Evolutionary conservation across 2,113 vertebrate genomes (phyloP), one percentile per base, ranked within the genome.

Genomic region (Rissa tridactyla): DNA sequence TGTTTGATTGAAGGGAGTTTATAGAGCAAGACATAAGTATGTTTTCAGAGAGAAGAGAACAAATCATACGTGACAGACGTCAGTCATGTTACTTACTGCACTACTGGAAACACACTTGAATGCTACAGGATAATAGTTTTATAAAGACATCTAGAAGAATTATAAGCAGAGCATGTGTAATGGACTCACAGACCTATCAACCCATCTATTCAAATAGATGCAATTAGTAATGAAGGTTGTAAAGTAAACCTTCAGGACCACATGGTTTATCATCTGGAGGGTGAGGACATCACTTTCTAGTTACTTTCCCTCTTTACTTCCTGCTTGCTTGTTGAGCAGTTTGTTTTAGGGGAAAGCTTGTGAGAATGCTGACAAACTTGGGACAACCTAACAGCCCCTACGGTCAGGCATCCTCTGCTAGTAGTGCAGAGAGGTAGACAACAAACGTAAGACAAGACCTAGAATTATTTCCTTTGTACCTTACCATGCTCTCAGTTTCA

Each of bases 1-100:
- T 75, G 47, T 85, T 75, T 96, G 92, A 96, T 90, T 90, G 82
- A 93, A 94, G 52, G 84, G 47, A 91, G 57, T 92, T 96, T 92
- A 72, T 44, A 82, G 65, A 94, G 69, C 55, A 78, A 89, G 93
- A 47, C 77, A 88, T 6, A 71, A 30, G 86, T 75, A 71, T 61
- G 77, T 84, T 93, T 94, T 90, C 88, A 86, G 65, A 96, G 65
- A 86, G 76, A 66, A 88, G 76, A 84, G 90, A 95, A 96, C 51
- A 93, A 92, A 89, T 84, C 73, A 34, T 62, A 47, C 8, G 30
- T 94, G 94, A 95, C 91, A 96, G 92, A 61, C 0, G 3, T 91
- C 96, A 92, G 88, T 96, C 95, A 91, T 76, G 38, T 82, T 81
- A 49, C 57, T 96, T 90, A 92, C 75, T 86, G 81, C 69, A 79